phyloP scores from a whole-genome alignment of 2,113 vertebrate genomes.

The Ariopsis seemanni region DNA sequence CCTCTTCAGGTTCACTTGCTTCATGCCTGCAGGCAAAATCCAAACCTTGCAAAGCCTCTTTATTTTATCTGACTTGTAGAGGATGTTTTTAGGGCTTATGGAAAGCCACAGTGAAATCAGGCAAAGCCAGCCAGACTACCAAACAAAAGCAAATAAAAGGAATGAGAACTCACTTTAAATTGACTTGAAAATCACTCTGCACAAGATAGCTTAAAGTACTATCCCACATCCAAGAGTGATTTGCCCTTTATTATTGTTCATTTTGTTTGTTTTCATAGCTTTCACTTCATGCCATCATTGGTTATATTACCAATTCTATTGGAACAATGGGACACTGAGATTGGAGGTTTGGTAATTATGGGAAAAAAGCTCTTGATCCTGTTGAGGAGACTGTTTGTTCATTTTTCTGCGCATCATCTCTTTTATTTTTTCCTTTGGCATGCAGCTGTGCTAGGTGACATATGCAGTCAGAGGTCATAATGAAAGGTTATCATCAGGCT shows the following conservation, averaged over 20 bases:
- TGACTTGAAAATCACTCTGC: slow-evolving; percentile 40
- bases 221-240: slow-evolving; percentile 20
- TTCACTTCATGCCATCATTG: slow-evolving; percentile 8
- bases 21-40: slow-evolving; percentile 35
- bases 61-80: slow-evolving; percentile 50
- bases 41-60: slow-evolving; percentile 38
- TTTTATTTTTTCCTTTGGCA: slow-evolving; percentile 40
- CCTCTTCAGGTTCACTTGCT: slow-evolving; percentile 63
- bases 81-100: slow-evolving; percentile 40
- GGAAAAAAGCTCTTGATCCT: slow-evolving; percentile 45
- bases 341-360: slow-evolving; percentile 17
- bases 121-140: slow-evolving; percentile 44
- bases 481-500: not conserved
- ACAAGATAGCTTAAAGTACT: slow-evolving; percentile 4
- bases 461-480: slow-evolving; percentile 12
- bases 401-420: slow-evolving; percentile 45
- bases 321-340: not conserved
- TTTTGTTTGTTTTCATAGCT: slow-evolving; percentile 23
- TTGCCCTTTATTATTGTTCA: slow-evolving; percentile 8
- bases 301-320: slow-evolving; percentile 26
- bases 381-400: slow-evolving; percentile 71
- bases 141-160: slow-evolving; percentile 45
- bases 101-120: slow-evolving; percentile 47
- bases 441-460: slow-evolving; percentile 56
- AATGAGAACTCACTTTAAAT: slow-evolving; percentile 32